These are phyloP conservation scores for Leuciscus waleckii DNA, from an alignment of 2,797 vertebrate species.

Conservation along the genomic window DNA sequence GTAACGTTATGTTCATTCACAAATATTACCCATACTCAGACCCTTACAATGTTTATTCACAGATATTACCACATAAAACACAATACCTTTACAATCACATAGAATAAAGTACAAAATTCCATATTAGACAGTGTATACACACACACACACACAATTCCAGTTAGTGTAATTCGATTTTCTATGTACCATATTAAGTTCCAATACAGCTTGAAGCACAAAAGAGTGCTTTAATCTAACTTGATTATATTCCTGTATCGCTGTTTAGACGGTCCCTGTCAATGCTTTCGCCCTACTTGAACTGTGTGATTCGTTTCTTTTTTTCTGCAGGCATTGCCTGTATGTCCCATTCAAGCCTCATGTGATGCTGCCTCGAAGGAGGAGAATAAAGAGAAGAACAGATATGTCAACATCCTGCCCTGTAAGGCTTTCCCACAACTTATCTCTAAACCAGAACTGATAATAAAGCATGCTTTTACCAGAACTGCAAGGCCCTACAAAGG, in stretches of 20 bases:
- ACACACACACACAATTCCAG: no score
- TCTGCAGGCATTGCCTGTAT: constrained; percentile 90
- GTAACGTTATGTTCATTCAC: background rate
- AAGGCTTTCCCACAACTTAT: constrained; percentile 65
- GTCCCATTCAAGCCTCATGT: constrained; percentile 95
- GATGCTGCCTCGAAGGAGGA: constrained; percentile 98
- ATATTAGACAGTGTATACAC: background rate
- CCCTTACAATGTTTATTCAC: background rate
- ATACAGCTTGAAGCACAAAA: background rate
- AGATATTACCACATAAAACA: background rate
- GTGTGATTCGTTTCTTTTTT: background rate
- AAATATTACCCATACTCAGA: background rate
- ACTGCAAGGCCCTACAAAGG: background rate
- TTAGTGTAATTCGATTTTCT: no score
- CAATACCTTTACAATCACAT: background rate
- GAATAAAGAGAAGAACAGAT: constrained; percentile 99
- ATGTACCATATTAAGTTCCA: no score
- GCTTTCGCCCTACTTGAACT: background rate
- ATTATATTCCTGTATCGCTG: background rate
- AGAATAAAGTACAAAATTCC: background rate
- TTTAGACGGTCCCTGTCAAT: background rate
- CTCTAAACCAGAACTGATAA: constrained; percentile 6
- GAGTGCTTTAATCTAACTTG: background rate
- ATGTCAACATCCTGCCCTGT: constrained; percentile 99
- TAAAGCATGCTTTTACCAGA: constrained; percentile 5